These are phyloP conservation scores for Sebastes hopkinsi DNA, from an alignment of 2,797 vertebrate species.

Conservation along the genomic window DNA sequence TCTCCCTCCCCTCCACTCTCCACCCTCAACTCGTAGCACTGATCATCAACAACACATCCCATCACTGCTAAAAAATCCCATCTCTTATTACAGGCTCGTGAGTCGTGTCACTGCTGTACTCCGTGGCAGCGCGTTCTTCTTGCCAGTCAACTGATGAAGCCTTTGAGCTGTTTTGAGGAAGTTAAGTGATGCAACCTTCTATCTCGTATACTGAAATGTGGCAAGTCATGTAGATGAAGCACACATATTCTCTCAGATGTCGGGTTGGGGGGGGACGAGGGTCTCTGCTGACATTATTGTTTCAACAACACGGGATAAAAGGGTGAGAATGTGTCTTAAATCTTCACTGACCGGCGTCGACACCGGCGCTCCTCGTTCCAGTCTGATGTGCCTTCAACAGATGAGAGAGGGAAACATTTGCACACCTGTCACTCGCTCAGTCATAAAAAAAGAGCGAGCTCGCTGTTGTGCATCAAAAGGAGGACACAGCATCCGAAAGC, in stretches of 20 bases:
- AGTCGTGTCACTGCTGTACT: slow-evolving; percentile 36
- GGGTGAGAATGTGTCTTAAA: slow-evolving; percentile 26
- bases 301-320: slow-evolving; percentile 62
- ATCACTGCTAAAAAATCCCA: slow-evolving; percentile 34
- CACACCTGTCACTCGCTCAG: slow-evolving; percentile 55
- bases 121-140: slow-evolving; percentile 9
- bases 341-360: slow-evolving; percentile 50
- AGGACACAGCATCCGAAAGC: slow-evolving; percentile 17
- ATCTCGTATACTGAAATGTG: slow-evolving; percentile 63
- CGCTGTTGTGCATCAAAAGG: slow-evolving; percentile 54
- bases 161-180: slow-evolving; percentile 71
- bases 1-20: background rate
- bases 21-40: background rate
- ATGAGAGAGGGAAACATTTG: slow-evolving; percentile 54
- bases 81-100: slow-evolving; percentile 33
- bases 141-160: slow-evolving; percentile 51
- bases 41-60: slow-evolving; percentile 36
- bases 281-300: slow-evolving; percentile 64
- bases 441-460: slow-evolving; percentile 35
- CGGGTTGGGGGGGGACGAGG: background rate
- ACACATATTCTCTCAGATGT: slow-evolving; percentile 65
- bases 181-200: slow-evolving; percentile 71
- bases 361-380: slow-evolving; percentile 8
- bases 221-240: slow-evolving; percentile 56
- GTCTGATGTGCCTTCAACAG: slow-evolving; percentile 18